A percentile compares a stretch with the other conserved stretches of the same genome.
phyloP scores from a whole-genome alignment of 2,888 invertebrate species.

The Iphiclides podalirius region DNA sequence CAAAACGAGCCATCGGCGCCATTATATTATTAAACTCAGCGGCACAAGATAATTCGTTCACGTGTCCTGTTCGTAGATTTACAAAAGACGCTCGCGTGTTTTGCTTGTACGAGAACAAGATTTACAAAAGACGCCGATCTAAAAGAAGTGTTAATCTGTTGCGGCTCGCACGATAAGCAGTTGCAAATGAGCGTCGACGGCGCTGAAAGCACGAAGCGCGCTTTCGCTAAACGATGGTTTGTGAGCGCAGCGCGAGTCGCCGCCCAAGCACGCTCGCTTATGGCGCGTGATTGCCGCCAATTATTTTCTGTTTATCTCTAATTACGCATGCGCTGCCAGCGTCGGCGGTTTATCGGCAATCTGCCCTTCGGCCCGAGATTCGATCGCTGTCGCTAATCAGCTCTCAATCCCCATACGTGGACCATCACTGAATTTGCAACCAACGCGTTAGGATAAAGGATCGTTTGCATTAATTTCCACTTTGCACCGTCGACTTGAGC shows the following conservation, averaged over 20 bases:
- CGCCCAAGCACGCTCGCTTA: conserved; percentile 61
- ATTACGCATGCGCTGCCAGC: conserved; percentile 78
- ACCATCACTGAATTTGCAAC: conserved; percentile 58
- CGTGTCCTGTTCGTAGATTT: too few species aligned
- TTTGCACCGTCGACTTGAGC: conserved; percentile 3
- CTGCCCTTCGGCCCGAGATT: conserved; percentile 77
- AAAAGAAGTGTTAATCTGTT: conserved; percentile 15
- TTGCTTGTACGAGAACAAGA: too few species aligned
- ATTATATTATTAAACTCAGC: too few species aligned
- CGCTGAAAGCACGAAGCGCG: conserved; percentile 32
- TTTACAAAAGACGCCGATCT: too few species aligned
- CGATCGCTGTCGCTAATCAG: conserved; percentile 71
- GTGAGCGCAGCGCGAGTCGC: conserved; percentile 36
- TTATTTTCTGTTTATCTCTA: conserved; percentile 80
- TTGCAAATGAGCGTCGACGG: conserved; percentile 19
- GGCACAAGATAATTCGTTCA: too few species aligned
- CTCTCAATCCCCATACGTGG: conserved; percentile 64
- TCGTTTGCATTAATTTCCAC: conserved; percentile 19
- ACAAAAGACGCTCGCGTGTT: too few species aligned
- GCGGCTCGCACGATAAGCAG: conserved; percentile 10
- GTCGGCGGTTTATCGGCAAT: conserved; percentile 68
- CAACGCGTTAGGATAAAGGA: conserved; percentile 10
- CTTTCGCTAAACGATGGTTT: conserved; percentile 46
- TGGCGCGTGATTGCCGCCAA: conserved; percentile 76
- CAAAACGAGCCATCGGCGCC: too few species aligned